A percentile compares a stretch with the other conserved stretches of the same genome.
Evolutionary conservation across 2,113 vertebrate species (phyloP).

Genomic region (Passer domesticus): DNA sequence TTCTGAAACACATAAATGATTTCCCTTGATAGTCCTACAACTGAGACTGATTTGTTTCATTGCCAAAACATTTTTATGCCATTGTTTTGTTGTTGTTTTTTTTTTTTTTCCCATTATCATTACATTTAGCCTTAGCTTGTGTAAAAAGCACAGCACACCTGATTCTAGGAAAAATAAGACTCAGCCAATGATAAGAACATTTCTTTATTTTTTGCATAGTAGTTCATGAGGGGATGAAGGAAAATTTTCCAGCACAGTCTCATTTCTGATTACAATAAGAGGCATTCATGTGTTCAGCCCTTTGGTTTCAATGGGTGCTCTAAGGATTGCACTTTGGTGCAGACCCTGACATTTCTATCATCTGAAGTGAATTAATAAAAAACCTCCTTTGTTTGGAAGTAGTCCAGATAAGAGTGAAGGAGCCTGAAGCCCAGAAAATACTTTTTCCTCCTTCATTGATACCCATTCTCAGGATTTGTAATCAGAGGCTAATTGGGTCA

Average conservation of each 20-base stretch:
- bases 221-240: neutral
- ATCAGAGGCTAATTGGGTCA: neutral
- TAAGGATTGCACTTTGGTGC: neutral
- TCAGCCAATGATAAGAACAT: neutral
- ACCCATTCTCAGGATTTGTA: neutral
- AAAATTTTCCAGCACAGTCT: neutral
- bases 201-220: neutral
- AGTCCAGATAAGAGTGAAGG: neutral
- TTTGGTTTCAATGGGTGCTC: neutral
- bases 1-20: neutral
- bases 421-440: neutral
- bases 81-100: neutral
- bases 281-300: neutral
- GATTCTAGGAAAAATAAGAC: neutral
- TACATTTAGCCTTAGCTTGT: neutral
- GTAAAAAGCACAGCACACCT: neutral
- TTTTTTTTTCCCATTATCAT: neutral
- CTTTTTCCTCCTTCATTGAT: neutral
- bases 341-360: neutral
- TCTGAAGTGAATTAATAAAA: neutral
- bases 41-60: neutral
- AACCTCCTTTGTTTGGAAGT: neutral
- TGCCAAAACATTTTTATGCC: neutral
- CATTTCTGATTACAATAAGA: neutral
- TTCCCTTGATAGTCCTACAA: constrained; percentile 2